Conservation (phyloP, 2,888 invertebrate genomes). For the Marasmarcha lunaedactyla region DNA sequence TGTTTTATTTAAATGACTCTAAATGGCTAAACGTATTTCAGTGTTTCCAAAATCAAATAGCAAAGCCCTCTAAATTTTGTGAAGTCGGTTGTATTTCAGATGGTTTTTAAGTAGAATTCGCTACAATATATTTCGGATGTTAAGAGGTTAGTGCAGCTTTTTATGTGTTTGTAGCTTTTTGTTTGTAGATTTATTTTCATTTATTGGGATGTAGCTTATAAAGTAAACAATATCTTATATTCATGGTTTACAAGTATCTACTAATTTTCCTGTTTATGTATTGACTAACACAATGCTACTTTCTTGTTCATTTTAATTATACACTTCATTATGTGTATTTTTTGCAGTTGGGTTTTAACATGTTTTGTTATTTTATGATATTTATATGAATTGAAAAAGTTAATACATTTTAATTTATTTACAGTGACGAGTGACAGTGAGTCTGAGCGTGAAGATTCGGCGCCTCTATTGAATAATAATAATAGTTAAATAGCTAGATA, state of each 20-base stretch:
- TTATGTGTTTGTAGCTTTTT: slow-evolving; percentile 12
- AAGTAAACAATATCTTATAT: not conserved
- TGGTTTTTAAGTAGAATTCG: not conserved
- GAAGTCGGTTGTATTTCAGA: not conserved
- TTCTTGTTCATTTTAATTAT: too few species aligned
- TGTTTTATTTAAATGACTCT: slow-evolving; percentile 39
- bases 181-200: not conserved
- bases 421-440: slow-evolving; percentile 53
- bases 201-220: not conserved
- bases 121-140: slow-evolving; percentile 12
- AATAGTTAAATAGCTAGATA: too few species aligned
- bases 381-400: not conserved
- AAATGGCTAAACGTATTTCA: not conserved
- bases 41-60: not conserved
- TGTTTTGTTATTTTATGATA: not conserved
- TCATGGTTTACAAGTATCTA: too few species aligned
- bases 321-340: not conserved
- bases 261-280: not conserved
- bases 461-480: slow-evolving; percentile 43
- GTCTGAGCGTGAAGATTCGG: slow-evolving; percentile 40
- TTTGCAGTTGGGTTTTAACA: not conserved
- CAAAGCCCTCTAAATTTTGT: not conserved
- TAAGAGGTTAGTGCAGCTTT: slow-evolving; percentile 30
- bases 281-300: not conserved
- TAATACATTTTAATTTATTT: slow-evolving; percentile 16